A percentile compares a stretch with the other conserved stretches of the same genome.
phyloP scores from a whole-genome alignment of 2,113 vertebrate species.

The Apodemus speciosus region DNA sequence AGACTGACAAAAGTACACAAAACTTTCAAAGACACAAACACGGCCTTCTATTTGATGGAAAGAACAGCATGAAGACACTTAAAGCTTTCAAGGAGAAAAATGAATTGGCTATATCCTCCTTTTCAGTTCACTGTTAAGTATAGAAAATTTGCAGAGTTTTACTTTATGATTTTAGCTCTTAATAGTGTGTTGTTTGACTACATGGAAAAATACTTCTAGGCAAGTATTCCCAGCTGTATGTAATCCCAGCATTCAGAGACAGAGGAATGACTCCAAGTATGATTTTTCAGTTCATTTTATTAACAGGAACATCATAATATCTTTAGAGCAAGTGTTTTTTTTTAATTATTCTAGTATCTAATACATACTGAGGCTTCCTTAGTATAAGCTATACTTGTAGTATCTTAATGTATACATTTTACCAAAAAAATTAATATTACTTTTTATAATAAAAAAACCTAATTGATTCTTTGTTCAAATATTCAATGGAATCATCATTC shows the following conservation, averaged over 20 bases:
- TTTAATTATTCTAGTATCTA: not conserved
- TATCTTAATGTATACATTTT: not conserved
- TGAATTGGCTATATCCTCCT: not conserved
- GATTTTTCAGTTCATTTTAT: slow-evolving; percentile 35
- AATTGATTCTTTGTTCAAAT: not conserved
- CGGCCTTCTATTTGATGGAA: not conserved
- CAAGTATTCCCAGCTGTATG: no score
- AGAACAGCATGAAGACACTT: not conserved
- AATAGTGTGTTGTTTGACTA: not conserved
- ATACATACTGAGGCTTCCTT: not conserved
- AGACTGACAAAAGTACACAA: not conserved
- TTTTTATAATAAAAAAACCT: slow-evolving; percentile 33
- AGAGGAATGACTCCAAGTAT: not conserved
- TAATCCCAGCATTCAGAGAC: not conserved
- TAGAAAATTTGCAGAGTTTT: not conserved
- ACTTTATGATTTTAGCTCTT: not conserved
- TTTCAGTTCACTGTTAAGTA: not conserved
- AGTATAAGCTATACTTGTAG: not conserved
- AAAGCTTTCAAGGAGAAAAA: slow-evolving; percentile 11
- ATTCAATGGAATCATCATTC: not conserved
- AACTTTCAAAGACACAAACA: not conserved
- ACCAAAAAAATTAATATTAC: not conserved
- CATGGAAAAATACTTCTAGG: not conserved
- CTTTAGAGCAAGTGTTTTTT: not conserved
- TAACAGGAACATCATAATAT: not conserved